Evolutionary conservation across 2,797 vertebrate genomes (phyloP).

Genomic region (Melanotaenia boesemani): DNA sequence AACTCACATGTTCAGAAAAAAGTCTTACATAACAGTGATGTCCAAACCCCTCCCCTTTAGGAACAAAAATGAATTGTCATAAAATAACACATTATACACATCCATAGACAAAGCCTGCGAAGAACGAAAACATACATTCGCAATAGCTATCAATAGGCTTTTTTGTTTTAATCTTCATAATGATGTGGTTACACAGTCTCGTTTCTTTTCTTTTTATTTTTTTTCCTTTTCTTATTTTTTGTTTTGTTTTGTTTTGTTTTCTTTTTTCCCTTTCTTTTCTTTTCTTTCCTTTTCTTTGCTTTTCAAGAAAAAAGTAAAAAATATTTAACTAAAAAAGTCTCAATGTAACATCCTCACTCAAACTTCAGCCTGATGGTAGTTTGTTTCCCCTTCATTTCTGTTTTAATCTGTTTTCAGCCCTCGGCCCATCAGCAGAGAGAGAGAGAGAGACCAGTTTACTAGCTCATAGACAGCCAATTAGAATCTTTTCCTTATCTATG

Average conservation of each 20-base stretch:
- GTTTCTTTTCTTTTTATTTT: too few species aligned
- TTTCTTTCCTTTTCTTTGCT: neutral
- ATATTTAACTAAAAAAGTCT: neutral
- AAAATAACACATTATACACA: neutral
- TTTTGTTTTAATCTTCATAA: neutral
- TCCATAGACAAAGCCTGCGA: neutral
- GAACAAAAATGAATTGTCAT: neutral
- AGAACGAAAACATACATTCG: neutral
- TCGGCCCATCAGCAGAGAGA: neutral
- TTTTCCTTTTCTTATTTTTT: too few species aligned
- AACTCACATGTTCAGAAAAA: neutral
- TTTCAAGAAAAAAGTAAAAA: neutral
- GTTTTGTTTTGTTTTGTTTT: too few species aligned
- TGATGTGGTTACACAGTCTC: neutral
- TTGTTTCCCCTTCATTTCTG: neutral
- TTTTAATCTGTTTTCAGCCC: neutral
- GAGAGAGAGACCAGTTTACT: neutral
- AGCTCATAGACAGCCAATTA: slow-evolving; percentile 18
- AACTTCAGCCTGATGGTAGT: neutral
- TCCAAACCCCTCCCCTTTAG: neutral
- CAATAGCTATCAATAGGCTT: neutral
- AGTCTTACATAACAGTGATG: too few species aligned
- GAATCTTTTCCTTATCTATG: neutral
- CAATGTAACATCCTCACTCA: neutral
- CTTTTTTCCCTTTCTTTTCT: too few species aligned